These are phyloP conservation scores for Alcedo atthis DNA, from an alignment of 2,797 vertebrate species.

Conservation along the genomic window DNA sequence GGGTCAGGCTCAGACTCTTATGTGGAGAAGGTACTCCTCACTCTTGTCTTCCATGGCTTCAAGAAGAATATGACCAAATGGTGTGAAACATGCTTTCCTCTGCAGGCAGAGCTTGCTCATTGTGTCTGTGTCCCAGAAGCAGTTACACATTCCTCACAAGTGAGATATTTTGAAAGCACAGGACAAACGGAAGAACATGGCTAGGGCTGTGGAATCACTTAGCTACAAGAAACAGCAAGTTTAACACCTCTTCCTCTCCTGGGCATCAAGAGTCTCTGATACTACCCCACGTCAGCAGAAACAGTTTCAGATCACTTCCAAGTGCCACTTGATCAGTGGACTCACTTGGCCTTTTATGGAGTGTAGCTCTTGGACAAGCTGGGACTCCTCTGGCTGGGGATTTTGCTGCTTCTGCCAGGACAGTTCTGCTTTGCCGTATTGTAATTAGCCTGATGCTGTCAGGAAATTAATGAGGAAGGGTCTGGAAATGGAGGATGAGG, in stretches of 20 bases:
- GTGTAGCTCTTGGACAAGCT: not conserved
- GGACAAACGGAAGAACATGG: not conserved
- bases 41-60: not conserved
- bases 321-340: not conserved
- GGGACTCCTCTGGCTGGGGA: not conserved
- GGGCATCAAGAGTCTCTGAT: not conserved
- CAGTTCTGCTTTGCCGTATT: slow-evolving; percentile 1
- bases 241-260: not conserved
- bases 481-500: not conserved
- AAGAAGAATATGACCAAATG: not conserved
- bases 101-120: not conserved
- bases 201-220: not conserved
- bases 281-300: not conserved
- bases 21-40: not conserved
- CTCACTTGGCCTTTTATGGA: not conserved
- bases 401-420: not conserved
- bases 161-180: not conserved
- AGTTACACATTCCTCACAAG: not conserved
- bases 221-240: not conserved
- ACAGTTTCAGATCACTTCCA: not conserved
- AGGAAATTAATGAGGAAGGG: not conserved
- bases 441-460: not conserved
- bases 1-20: accelerated
- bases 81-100: not conserved
- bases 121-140: not conserved